phyloP scores from a whole-genome alignment of 1,140 invertebrate species.

The Littorina saxatilis region DNA sequence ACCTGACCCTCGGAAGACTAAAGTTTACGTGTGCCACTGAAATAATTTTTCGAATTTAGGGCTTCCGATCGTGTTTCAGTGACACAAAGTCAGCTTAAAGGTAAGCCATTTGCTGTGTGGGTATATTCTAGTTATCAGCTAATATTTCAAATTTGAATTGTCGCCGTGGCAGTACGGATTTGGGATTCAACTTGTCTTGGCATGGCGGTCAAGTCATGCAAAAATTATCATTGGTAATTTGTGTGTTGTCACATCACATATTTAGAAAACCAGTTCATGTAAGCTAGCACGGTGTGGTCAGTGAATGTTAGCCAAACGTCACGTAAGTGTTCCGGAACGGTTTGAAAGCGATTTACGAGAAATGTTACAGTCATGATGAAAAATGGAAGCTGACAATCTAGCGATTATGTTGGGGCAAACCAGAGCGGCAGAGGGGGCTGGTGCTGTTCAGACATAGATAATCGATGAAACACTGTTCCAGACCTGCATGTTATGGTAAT shows the following conservation, averaged over 20 bases:
- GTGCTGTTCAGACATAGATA: too few species aligned
- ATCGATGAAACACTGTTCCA: too few species aligned
- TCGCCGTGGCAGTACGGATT: conserved; percentile 13
- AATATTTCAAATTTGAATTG: conserved; percentile 21
- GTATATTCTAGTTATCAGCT: too few species aligned
- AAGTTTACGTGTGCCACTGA: conserved; percentile 37
- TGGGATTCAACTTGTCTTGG: conserved; percentile 29
- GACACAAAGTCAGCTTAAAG: conserved; percentile 26
- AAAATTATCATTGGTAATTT: conserved; percentile 48
- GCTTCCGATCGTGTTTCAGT: conserved; percentile 36
- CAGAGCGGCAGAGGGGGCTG: too few species aligned
- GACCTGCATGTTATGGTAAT: too few species aligned
- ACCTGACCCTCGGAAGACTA: conserved; percentile 36
- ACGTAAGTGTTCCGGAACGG: too few species aligned
- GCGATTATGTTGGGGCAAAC: too few species aligned
- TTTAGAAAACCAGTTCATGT: not conserved
- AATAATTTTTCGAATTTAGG: conserved; percentile 31
- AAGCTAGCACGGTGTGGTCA: not conserved
- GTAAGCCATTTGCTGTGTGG: not conserved
- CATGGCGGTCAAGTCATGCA: conserved; percentile 48
- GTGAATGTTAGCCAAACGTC: too few species aligned
- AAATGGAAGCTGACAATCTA: too few species aligned
- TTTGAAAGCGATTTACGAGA: too few species aligned
- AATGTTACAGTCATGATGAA: too few species aligned
- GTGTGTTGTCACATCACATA: conserved; percentile 30